Evolutionary conservation across 2,113 vertebrate species (phyloP).

Genomic region (Tringa solitaria): DNA sequence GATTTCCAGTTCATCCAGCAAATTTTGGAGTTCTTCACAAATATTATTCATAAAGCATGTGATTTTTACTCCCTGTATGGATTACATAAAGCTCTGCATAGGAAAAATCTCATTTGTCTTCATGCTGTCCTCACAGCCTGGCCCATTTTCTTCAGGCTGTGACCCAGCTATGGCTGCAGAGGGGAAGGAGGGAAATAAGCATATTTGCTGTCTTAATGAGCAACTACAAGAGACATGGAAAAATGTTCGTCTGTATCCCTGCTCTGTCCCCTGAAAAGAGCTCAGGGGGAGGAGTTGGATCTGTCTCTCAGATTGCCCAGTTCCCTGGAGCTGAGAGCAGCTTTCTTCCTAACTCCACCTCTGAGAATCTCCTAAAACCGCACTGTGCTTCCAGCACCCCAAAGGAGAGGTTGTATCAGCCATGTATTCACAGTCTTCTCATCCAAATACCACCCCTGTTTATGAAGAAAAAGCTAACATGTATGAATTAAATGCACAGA

Average conservation of each 20-base stretch:
- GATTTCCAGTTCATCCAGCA: not conserved
- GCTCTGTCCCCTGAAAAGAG: not conserved
- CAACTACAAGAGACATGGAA: not conserved
- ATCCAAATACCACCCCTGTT: not conserved
- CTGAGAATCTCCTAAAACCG: not conserved
- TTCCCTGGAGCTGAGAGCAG: not conserved
- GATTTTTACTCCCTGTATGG: not conserved
- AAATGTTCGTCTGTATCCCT: not conserved
- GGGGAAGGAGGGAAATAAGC: not conserved
- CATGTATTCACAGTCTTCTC: not conserved
- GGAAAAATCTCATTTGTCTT: not conserved
- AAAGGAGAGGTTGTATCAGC: not conserved
- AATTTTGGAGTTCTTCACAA: not conserved
- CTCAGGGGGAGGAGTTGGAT: not conserved
- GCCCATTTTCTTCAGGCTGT: not conserved
- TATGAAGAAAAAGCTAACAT: not conserved
- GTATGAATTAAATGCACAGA: not conserved
- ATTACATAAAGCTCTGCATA: not conserved
- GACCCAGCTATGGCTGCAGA: not conserved
- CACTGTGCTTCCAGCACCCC: not conserved
- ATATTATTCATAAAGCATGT: not conserved
- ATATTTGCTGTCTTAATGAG: not conserved
- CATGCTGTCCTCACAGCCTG: not conserved
- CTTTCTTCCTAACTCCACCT: not conserved
- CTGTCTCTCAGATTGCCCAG: not conserved